Conservation (phyloP, 64 coral and sea anemone genomes). For the Pocillopora verrucosa region DNA sequence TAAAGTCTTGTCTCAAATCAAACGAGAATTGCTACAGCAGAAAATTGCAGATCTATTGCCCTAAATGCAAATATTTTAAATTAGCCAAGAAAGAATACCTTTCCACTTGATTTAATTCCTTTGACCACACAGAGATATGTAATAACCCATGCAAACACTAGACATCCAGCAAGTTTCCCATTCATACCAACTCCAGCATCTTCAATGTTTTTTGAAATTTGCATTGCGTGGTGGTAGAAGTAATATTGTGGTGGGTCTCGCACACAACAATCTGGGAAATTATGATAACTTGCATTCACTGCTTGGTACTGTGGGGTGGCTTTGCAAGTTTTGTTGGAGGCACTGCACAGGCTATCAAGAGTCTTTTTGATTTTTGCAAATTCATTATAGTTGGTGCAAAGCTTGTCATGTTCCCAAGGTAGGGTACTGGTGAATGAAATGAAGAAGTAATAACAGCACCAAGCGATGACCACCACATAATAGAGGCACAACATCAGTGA, state of each 20-base stretch:
- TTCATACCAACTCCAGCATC: conserved; percentile 85
- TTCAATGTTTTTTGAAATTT: conserved; percentile 88
- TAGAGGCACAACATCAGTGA: conserved; percentile 94
- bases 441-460: conserved; percentile 97
- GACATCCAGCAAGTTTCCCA: conserved; percentile 83
- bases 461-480: conserved; percentile 88
- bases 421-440: conserved; percentile 79
- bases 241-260: conserved; percentile 93
- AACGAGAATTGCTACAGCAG: too few relatives aligned
- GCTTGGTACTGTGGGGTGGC: neutral
- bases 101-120: conserved; percentile 99
- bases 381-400: conserved; percentile 63
- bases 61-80: neutral
- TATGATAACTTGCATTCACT: neutral
- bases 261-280: conserved; percentile 91
- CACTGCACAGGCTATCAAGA: neutral
- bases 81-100: conserved; percentile 51
- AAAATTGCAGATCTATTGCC: too few relatives aligned
- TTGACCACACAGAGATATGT: conserved; percentile 98
- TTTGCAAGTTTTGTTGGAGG: conserved; percentile 10
- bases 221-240: conserved; percentile 89
- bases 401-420: conserved; percentile 65
- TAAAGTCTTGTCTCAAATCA: too few relatives aligned
- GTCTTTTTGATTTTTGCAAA: neutral
- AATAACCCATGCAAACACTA: conserved; percentile 96